These are phyloP conservation scores for Drepanosiphum platanoidis DNA, from an alignment of 2,888 invertebrate genomes.

Conservation along the genomic window DNA sequence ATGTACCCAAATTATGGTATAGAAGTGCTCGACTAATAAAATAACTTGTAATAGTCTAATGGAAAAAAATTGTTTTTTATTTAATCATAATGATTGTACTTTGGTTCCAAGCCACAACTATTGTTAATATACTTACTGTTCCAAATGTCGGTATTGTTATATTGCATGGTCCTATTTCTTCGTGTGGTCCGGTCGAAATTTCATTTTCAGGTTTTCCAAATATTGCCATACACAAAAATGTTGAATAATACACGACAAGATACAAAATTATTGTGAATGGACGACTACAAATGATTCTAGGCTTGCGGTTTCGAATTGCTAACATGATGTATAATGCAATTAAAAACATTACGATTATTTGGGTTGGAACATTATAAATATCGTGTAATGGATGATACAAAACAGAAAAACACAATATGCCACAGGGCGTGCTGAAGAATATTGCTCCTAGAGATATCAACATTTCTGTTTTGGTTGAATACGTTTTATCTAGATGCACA, in stretches of 20 bases:
- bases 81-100: too few relatives aligned
- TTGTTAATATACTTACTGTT: constrained; percentile 69
- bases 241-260: constrained; percentile 73
- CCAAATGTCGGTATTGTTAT: constrained; percentile 74
- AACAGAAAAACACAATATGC: constrained; percentile 77
- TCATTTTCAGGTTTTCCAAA: constrained; percentile 76
- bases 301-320: not conserved
- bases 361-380: constrained; percentile 74
- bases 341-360: constrained; percentile 77
- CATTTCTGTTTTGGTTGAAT: constrained; percentile 41
- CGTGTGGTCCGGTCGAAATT: constrained; percentile 77
- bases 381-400: constrained; percentile 84
- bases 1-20: too few relatives aligned
- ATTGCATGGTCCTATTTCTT: constrained; percentile 79
- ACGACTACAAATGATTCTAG: not conserved
- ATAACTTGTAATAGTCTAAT: too few relatives aligned
- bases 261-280: constrained; percentile 15
- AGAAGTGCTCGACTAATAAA: too few relatives aligned
- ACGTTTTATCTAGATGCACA: not conserved
- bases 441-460: constrained; percentile 72
- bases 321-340: constrained; percentile 69
- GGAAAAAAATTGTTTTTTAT: too few relatives aligned
- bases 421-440: constrained; percentile 77
- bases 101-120: not conserved
- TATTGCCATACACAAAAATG: constrained; percentile 74